phyloP scores from a whole-genome alignment of 2,797 vertebrate genomes.

The Chelonia mydas region DNA sequence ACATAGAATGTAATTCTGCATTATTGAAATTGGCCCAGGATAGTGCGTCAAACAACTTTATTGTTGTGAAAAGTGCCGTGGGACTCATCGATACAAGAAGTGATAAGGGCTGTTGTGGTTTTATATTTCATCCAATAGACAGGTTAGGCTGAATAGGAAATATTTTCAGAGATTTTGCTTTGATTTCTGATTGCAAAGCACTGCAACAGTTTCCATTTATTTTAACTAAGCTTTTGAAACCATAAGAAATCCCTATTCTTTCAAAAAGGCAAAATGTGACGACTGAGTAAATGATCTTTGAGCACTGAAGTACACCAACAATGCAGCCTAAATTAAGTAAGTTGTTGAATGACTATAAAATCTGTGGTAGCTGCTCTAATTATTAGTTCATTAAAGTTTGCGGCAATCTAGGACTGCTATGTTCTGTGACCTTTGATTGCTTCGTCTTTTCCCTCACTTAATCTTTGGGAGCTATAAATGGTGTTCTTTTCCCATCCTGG shows the following conservation, averaged over 20 bases:
- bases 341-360: neutral
- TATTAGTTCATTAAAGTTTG: neutral
- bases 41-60: neutral
- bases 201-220: neutral
- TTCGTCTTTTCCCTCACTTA: constrained; percentile 20
- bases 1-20: neutral
- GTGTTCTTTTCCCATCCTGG: neutral
- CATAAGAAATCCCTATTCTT: neutral
- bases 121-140: neutral
- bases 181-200: constrained; percentile 7
- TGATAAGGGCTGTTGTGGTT: neutral
- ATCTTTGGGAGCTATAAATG: constrained; percentile 27
- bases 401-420: constrained; percentile 2
- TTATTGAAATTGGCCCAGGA: neutral
- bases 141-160: neutral
- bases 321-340: constrained; percentile 1
- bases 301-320: constrained; percentile 38
- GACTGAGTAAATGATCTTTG: neutral
- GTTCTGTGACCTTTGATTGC: neutral
- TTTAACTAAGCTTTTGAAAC: neutral
- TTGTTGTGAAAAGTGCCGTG: neutral
- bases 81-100: neutral
- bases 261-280: neutral
- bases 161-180: neutral
- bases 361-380: neutral